Percentiles rank a stretch among this genome's conserved stretches.
Evolutionary conservation across 2,797 vertebrate genomes (phyloP).

Genomic region (Coregonus sp.): DNA sequence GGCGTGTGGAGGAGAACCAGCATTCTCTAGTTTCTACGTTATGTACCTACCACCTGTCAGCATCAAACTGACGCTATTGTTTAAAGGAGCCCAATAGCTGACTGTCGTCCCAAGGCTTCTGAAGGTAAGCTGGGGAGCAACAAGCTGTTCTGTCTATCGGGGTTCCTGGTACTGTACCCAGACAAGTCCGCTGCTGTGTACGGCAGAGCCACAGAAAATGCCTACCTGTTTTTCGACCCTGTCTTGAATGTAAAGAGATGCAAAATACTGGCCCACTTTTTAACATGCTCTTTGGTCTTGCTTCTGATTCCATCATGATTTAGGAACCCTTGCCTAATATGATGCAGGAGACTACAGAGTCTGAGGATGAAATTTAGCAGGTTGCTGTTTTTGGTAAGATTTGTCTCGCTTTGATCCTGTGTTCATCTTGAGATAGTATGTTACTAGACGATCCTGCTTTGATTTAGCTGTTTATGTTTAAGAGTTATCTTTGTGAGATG

Average conservation of each 20-base stretch:
- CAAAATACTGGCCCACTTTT: conserved; percentile 13
- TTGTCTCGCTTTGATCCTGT: conserved; percentile 37
- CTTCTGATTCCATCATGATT: conserved; percentile 64
- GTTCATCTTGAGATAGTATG: conserved; percentile 23
- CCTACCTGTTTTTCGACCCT: neutral
- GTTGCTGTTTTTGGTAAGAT: conserved; percentile 31
- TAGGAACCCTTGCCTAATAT: neutral
- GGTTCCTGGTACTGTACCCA: neutral
- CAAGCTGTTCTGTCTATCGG: neutral
- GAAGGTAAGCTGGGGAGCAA: neutral
- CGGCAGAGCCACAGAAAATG: neutral
- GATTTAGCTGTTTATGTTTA: conserved; percentile 30
- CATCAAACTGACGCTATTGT: neutral
- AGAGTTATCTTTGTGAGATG: conserved; percentile 17
- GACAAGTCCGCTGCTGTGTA: neutral
- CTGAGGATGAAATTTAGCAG: conserved; percentile 10
- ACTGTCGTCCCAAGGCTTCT: neutral
- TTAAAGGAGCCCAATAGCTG: neutral
- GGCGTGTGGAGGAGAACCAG: neutral
- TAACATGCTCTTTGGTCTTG: conserved; percentile 51
- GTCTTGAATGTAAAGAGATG: neutral
- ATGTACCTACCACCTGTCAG: neutral
- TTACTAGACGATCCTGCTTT: conserved; percentile 31
- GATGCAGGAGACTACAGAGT: neutral
- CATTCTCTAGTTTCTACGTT: neutral